phyloP scores from a whole-genome alignment of 1,140 invertebrate species.

The Bradysia coprophila region DNA sequence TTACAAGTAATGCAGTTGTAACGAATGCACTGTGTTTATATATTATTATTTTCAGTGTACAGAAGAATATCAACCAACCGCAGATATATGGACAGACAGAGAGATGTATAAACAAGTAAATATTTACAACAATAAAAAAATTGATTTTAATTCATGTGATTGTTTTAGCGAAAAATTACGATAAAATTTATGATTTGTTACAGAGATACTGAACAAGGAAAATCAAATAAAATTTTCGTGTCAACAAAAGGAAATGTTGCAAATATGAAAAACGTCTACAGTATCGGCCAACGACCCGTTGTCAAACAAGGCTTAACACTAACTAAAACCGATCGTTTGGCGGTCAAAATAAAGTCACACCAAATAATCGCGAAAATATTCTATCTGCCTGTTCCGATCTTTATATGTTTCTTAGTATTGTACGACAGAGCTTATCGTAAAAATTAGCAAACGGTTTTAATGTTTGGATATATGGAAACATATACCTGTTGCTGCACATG shows the following conservation, averaged over 20 bases:
- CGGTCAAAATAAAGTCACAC: background rate
- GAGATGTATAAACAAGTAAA: background rate
- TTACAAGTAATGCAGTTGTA: too few species aligned
- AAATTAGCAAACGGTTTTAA: too few species aligned
- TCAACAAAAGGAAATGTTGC: background rate
- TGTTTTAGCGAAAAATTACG: background rate
- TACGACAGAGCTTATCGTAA: too few species aligned
- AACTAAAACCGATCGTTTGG: background rate
- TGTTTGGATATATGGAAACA: background rate
- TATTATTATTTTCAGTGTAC: too few species aligned
- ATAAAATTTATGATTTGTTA: too few species aligned
- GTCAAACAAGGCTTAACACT: background rate
- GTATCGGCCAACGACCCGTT: background rate
- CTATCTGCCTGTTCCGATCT: background rate
- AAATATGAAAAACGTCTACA: background rate
- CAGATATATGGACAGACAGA: background rate
- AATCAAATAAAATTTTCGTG: background rate
- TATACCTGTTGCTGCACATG: background rate
- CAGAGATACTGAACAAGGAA: background rate
- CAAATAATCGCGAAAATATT: background rate
- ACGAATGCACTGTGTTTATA: too few species aligned
- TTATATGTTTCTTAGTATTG: too few species aligned
- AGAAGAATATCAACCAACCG: background rate
- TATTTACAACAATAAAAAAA: background rate
- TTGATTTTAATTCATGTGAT: background rate